These are phyloP conservation scores for Lophius americanus DNA, from an alignment of 2,797 vertebrate genomes.

Conservation along the genomic window DNA sequence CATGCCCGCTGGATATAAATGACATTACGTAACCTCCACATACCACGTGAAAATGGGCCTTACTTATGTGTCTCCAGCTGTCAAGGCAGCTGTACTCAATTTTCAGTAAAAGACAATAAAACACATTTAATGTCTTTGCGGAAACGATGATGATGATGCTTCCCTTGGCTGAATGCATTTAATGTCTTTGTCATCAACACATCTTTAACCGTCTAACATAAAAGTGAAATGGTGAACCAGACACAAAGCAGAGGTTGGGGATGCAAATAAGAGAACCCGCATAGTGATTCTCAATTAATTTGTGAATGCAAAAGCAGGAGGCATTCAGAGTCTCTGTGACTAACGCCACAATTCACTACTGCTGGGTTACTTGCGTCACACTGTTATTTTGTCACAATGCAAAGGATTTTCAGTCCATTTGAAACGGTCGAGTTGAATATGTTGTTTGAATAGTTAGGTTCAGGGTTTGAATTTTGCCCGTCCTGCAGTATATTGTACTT, in stretches of 20 bases:
- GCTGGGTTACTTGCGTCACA: background rate
- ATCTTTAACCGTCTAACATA: conserved; percentile 4
- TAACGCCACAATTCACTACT: background rate
- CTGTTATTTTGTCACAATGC: background rate
- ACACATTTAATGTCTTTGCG: conserved; percentile 21
- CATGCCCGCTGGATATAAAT: background rate
- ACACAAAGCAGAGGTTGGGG: conserved; percentile 1
- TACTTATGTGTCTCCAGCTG: conserved; percentile 15
- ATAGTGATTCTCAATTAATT: background rate
- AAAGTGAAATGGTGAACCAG: conserved; percentile 11
- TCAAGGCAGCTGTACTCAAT: conserved; percentile 2
- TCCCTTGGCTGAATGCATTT: conserved; percentile 13
- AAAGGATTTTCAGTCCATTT: background rate
- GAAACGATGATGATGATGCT: conserved; percentile 9
- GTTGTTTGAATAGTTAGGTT: background rate
- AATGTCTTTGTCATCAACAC: background rate
- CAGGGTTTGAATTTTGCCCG: background rate
- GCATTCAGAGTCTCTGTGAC: background rate
- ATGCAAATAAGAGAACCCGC: background rate
- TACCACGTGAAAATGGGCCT: conserved; percentile 14
- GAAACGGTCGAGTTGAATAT: background rate
- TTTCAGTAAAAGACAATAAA: background rate
- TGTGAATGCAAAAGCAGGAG: background rate
- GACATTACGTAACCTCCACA: conserved; percentile 4
- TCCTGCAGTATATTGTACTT: background rate